Evolutionary conservation across 2,113 vertebrate genomes (phyloP).

Genomic region (Actenoides hombroni): DNA sequence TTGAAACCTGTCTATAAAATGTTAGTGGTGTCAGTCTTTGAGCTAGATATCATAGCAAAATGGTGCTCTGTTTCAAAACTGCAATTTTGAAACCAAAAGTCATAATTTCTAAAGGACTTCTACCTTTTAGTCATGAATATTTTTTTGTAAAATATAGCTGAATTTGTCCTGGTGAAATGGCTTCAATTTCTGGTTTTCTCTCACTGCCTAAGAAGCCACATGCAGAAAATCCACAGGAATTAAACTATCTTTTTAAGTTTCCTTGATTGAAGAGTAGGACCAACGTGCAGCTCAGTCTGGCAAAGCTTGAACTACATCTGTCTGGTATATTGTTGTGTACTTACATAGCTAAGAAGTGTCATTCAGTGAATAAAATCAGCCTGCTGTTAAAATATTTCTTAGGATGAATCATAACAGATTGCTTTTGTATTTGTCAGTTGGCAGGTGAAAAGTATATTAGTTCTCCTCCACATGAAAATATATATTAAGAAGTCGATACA

Average conservation of each 20-base stretch:
- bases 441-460: neutral
- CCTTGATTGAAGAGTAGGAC: neutral
- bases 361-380: neutral
- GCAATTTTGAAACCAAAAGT: neutral
- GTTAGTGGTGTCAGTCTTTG: neutral
- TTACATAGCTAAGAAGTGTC: neutral
- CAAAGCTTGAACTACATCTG: neutral
- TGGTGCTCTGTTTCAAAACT: neutral
- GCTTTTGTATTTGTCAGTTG: neutral
- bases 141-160: neutral
- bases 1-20: neutral
- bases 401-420: slow-evolving; percentile 6
- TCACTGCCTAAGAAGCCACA: neutral
- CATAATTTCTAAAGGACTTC: neutral
- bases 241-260: neutral
- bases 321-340: neutral
- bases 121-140: neutral
- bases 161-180: neutral
- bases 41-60: neutral
- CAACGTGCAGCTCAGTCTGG: neutral
- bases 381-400: neutral
- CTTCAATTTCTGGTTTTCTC: neutral
- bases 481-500: neutral
- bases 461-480: neutral
- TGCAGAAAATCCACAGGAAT: neutral